Conservation (phyloP, 1,140 invertebrate genomes). For the Pogonomyrmex barbatus region DNA sequence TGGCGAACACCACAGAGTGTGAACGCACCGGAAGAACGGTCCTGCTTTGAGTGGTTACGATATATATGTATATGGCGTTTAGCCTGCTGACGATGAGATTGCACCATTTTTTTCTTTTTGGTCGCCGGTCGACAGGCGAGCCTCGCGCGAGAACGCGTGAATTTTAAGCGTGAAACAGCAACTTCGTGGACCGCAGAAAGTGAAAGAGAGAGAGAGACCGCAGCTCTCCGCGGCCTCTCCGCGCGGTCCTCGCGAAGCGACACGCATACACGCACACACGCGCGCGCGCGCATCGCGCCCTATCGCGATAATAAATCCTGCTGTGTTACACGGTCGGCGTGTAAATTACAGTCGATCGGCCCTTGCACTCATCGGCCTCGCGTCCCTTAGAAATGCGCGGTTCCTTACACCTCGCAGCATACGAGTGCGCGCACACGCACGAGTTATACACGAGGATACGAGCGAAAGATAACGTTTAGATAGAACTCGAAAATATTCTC, state of each 20-base stretch:
- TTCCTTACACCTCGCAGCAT: constrained; percentile 71
- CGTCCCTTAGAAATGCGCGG: constrained; percentile 75
- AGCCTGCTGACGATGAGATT: constrained; percentile 59
- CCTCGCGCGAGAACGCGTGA: constrained; percentile 29
- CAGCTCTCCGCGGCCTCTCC: background rate
- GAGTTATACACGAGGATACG: constrained; percentile 79
- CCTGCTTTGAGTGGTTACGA: constrained; percentile 31
- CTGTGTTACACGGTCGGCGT: constrained; percentile 46
- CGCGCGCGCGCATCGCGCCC: constrained; percentile 40
- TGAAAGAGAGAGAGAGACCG: background rate
- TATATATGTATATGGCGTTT: constrained; percentile 15
- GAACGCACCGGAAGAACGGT: constrained; percentile 43
- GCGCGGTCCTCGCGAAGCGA: background rate
- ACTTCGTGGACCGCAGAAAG: constrained; percentile 26
- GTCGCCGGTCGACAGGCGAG: constrained; percentile 54
- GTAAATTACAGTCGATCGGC: constrained; percentile 50
- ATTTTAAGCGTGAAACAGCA: constrained; percentile 7
- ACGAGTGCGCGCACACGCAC: constrained; percentile 74
- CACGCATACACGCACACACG: background rate
- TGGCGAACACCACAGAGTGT: constrained; percentile 15
- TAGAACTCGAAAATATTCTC: constrained; percentile 45
- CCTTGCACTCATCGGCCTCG: constrained; percentile 55
- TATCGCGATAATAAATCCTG: constrained; percentile 61
- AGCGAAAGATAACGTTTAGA: constrained; percentile 78
- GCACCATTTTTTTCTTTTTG: constrained; percentile 48